A percentile compares a stretch with the other conserved stretches of the same genome.
These are phyloP conservation scores for Bombus balteatus DNA, from an alignment of 1,140 invertebrate species.

Conservation along the genomic window DNA sequence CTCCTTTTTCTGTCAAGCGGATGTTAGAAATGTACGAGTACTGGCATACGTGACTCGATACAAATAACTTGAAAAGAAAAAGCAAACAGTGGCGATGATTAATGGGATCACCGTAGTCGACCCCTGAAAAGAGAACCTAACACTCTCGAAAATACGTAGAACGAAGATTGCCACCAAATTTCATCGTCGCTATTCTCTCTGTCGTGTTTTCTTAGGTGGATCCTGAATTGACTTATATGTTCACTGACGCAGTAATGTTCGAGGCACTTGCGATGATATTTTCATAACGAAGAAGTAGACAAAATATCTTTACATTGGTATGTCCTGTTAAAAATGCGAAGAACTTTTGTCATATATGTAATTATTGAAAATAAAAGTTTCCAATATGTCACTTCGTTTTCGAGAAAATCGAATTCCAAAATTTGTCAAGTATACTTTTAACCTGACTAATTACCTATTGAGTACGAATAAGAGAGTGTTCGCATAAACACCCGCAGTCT, in stretches of 20 bases:
- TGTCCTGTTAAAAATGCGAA: background rate
- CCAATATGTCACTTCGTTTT: too few species aligned
- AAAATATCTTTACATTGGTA: background rate
- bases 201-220: slow-evolving; percentile 53
- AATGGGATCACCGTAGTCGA: slow-evolving; percentile 44
- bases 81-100: slow-evolving; percentile 64
- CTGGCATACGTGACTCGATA: background rate
- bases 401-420: too few species aligned
- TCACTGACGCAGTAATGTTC: slow-evolving; percentile 39
- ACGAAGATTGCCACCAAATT: slow-evolving; percentile 15
- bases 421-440: too few species aligned
- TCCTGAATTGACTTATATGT: slow-evolving; percentile 42
- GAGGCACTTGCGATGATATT: slow-evolving; percentile 3
- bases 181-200: background rate
- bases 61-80: slow-evolving; percentile 48
- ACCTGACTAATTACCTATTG: too few species aligned
- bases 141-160: background rate
- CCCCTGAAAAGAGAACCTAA: slow-evolving; percentile 19
- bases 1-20: slow-evolving; percentile 54
- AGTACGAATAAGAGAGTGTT: too few species aligned
- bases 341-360: background rate
- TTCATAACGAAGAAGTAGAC: background rate
- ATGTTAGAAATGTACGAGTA: slow-evolving; percentile 20
- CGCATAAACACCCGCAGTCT: too few species aligned
- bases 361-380: too few species aligned